These are phyloP conservation scores for Drosophila rufa DNA, from an alignment of 1,140 invertebrate species.

Conservation along the genomic window DNA sequence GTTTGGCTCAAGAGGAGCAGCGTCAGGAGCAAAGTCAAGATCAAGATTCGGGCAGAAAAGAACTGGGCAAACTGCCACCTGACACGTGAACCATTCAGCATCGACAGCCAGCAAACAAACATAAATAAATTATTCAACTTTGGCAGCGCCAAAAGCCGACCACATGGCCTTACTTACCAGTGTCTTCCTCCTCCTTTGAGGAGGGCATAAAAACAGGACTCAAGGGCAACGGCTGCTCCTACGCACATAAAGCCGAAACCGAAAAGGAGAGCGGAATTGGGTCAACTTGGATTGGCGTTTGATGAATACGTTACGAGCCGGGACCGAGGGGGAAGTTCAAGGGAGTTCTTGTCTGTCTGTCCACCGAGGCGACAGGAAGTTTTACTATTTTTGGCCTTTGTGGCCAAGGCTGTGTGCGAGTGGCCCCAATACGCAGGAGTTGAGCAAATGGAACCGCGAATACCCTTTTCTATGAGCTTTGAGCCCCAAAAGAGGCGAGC, in stretches of 20 bases:
- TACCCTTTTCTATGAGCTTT: background rate
- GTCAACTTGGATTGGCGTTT: conserved; percentile 72
- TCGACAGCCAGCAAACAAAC: conserved; percentile 7
- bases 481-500: no score
- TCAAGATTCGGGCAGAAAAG: background rate
- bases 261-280: conserved; percentile 49
- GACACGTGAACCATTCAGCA: conserved; percentile 5
- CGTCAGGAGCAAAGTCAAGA: conserved; percentile 3
- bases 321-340: background rate
- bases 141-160: conserved; percentile 5
- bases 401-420: conserved; percentile 3
- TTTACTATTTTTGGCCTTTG: conserved; percentile 52
- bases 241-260: conserved; percentile 28
- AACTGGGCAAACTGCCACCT: background rate
- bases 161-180: background rate
- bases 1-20: conserved; percentile 8
- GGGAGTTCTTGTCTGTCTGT: conserved; percentile 7
- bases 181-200: background rate
- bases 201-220: conserved; percentile 8
- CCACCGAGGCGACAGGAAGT: conserved; percentile 49
- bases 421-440: conserved; percentile 17
- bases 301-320: conserved; percentile 52
- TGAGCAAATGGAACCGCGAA: conserved; percentile 6
- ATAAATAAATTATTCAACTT: conserved; percentile 40
- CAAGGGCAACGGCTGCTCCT: conserved; percentile 6